phyloP scores from a whole-genome alignment of 2,888 invertebrate genomes.

The Erebia aethiops region DNA sequence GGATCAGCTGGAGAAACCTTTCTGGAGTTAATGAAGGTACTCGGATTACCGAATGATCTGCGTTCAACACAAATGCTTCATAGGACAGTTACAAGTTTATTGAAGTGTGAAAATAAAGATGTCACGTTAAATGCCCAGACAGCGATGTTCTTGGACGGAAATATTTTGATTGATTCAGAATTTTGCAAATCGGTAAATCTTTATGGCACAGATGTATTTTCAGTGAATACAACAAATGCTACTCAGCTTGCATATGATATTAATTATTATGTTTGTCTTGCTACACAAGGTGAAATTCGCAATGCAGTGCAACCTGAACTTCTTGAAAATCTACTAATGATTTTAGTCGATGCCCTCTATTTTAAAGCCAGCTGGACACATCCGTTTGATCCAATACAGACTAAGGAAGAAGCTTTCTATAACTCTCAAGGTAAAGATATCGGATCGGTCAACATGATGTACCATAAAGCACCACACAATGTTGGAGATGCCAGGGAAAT shows the following conservation, averaged over 20 bases:
- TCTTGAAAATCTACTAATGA: slow-evolving; percentile 73
- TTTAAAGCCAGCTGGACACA: slow-evolving; percentile 89
- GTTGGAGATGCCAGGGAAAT: slow-evolving; percentile 76
- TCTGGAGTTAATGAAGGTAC: slow-evolving; percentile 60
- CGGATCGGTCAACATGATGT: slow-evolving; percentile 89
- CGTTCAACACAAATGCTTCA: slow-evolving; percentile 65
- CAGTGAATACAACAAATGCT: slow-evolving; percentile 81
- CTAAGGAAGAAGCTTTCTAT: slow-evolving; percentile 81
- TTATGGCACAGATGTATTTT: slow-evolving; percentile 81
- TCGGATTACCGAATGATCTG: slow-evolving; percentile 64
- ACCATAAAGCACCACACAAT: slow-evolving; percentile 83
- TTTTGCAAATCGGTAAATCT: slow-evolving; percentile 66
- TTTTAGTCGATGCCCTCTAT: slow-evolving; percentile 86
- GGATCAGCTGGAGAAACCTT: slow-evolving; percentile 72
- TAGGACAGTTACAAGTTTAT: slow-evolving; percentile 55
- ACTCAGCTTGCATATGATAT: slow-evolving; percentile 81
- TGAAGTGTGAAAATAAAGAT: slow-evolving; percentile 58
- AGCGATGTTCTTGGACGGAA: slow-evolving; percentile 65
- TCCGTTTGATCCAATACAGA: slow-evolving; percentile 84
- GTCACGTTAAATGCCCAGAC: slow-evolving; percentile 62
- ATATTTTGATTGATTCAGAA: slow-evolving; percentile 63
- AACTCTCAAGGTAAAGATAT: slow-evolving; percentile 80
- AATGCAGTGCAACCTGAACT: slow-evolving; percentile 82
- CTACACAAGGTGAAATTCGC: slow-evolving; percentile 87
- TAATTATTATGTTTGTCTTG: slow-evolving; percentile 85